Evolutionary conservation across 1,140 invertebrate genomes (phyloP), one percentile per base, ranked within the genome.

Genomic region (Colletes gigas): DNA sequence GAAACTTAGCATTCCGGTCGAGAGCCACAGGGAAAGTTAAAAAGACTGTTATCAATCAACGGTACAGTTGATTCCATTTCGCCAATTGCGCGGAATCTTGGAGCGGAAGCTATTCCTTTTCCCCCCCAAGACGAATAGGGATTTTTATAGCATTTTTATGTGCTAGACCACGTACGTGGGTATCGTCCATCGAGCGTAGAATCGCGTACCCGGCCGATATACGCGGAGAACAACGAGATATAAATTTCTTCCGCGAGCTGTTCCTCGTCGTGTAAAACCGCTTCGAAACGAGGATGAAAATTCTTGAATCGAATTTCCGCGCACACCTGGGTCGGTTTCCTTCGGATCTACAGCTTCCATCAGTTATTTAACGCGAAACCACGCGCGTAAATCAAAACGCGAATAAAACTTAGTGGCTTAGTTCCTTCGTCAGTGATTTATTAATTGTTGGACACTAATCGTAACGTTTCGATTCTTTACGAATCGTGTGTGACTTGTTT

Each of bases 171-270:
- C 65, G 65, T 50, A 47, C 65, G 19, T 6, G 65, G 65, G 72
- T 75, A 55, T 66, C 62, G 14, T 76, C 44, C 65, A 57, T 0
- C 15, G 50, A 69, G 19, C 47, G 66, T 52, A n/a, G 47, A 52
- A 14, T 12, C 66, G 47, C 7, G 9, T 41, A n/a, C 4, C 17
- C n/a, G n/a, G 14, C 9, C 1, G 30, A 41, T 41, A 50, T 14
- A 4, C 17, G 52, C 3, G 30, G 15, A 57, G 14, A 39, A 41
- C 50, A 55, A 30, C 39, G 19, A 0, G 21, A 57, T 0, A 59
- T 47, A 47, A 57, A 76, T 67, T 47, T 68, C 63, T 44, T 12
- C 21, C 14, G 9, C 15, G 6, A 4, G 15, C 3, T 9, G 9
- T 50, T 12, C 9, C 10, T 19, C 4, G 57, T 60, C 7, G n/a